Percentiles rank a stretch among this genome's conserved stretches.
phyloP scores from a whole-genome alignment of 2,797 vertebrate genomes.

The Protosalanx chinensis region DNA sequence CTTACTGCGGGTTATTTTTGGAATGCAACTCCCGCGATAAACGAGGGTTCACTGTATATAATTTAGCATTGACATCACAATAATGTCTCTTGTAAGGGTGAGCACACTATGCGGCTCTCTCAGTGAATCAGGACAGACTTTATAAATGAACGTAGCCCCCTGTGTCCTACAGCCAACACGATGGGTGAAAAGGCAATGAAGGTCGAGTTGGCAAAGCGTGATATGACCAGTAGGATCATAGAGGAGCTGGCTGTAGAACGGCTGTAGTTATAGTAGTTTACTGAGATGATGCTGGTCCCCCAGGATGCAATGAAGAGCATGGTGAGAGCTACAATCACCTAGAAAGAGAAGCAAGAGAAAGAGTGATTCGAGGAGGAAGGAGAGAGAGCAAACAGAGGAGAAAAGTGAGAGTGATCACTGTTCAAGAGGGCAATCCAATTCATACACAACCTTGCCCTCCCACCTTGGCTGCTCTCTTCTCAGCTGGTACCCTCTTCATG shows the following conservation, averaged over 20 bases:
- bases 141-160: conserved; percentile 67
- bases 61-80: too few relatives aligned
- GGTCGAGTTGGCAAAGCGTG: conserved; percentile 72
- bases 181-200: conserved; percentile 76
- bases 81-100: too few relatives aligned
- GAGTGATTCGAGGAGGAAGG: background rate
- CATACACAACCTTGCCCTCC: background rate
- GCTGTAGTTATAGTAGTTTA: conserved; percentile 80
- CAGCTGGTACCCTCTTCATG: conserved; percentile 69
- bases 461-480: conserved; percentile 77
- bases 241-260: conserved; percentile 42
- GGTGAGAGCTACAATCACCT: conserved; percentile 78
- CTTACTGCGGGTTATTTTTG: too few relatives aligned
- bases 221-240: conserved; percentile 65
- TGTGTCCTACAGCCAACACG: conserved; percentile 72
- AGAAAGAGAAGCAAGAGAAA: conserved; percentile 9
- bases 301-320: conserved; percentile 75
- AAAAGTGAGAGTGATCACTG: too few relatives aligned
- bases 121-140: conserved; percentile 55
- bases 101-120: conserved; percentile 11
- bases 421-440: too few relatives aligned
- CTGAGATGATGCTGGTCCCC: conserved; percentile 76
- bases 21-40: too few relatives aligned
- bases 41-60: too few relatives aligned
- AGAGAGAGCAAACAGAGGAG: background rate